Evolutionary conservation across 1,140 invertebrate species (phyloP).

Genomic region (Pantala flavescens): DNA sequence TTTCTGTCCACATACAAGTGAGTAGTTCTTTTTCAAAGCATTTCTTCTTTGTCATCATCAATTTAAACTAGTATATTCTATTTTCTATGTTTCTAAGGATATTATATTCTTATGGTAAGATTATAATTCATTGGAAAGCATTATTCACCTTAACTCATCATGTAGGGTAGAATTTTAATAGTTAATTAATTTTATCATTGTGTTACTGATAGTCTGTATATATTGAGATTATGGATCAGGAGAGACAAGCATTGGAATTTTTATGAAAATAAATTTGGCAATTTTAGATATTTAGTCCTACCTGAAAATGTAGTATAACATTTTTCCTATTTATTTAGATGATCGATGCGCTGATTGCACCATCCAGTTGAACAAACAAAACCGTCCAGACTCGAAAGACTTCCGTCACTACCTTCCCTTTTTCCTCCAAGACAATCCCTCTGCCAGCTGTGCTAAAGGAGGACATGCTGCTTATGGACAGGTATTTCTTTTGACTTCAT

Average conservation of each 20-base stretch:
- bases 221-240: too few relatives aligned
- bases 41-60: constrained; percentile 14
- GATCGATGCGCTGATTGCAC: constrained; percentile 34
- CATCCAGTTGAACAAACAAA: constrained; percentile 36
- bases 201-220: too few relatives aligned
- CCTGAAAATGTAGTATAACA: too few relatives aligned
- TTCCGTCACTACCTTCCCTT: constrained; percentile 77
- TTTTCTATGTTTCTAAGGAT: constrained; percentile 2
- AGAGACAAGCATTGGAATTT: too few relatives aligned
- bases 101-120: background rate
- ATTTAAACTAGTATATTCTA: constrained; percentile 20
- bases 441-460: constrained; percentile 67
- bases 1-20: constrained; percentile 57
- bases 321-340: background rate
- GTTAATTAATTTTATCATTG: too few relatives aligned
- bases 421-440: constrained; percentile 87
- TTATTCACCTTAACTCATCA: too few relatives aligned
- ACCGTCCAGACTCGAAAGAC: constrained; percentile 47
- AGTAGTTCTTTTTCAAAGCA: constrained; percentile 25
- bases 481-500: constrained; percentile 22
- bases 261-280: too few relatives aligned
- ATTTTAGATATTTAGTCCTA: too few relatives aligned
- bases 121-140: too few relatives aligned
- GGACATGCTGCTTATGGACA: constrained; percentile 72
- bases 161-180: too few relatives aligned